Conservation (phyloP, 2,113 vertebrate genomes). For the Neopipo cinnamomea region DNA sequence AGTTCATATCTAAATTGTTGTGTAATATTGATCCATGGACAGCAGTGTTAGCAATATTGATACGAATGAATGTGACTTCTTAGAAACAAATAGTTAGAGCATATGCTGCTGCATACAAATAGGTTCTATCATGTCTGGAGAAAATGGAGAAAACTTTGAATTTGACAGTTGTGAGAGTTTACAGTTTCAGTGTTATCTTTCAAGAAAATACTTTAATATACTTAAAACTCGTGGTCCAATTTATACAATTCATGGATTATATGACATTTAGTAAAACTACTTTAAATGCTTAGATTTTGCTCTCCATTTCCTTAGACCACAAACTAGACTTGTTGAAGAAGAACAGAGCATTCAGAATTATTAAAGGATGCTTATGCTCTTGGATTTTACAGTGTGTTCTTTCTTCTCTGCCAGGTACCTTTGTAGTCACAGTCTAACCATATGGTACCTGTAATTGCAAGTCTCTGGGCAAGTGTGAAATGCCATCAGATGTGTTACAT, state of each 20-base stretch:
- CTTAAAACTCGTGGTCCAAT: background rate
- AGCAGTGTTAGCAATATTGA: background rate
- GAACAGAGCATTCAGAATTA: background rate
- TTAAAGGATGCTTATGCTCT: background rate
- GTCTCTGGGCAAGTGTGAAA: background rate
- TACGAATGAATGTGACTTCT: background rate
- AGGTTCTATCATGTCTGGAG: background rate
- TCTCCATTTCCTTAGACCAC: background rate
- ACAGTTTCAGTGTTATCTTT: background rate
- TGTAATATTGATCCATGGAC: background rate
- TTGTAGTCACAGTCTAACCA: background rate
- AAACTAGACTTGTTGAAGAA: background rate
- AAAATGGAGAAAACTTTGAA: background rate
- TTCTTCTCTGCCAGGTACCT: background rate
- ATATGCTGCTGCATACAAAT: background rate
- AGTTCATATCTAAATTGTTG: background rate
- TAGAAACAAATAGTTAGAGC: background rate
- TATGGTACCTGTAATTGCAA: background rate
- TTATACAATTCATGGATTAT: background rate
- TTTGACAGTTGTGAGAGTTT: background rate
- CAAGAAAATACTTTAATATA: background rate
- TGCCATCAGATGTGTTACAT: background rate
- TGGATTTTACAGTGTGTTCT: background rate
- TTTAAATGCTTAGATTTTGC: background rate
- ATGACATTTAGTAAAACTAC: background rate